Conservation (phyloP, 2,113 vertebrate species). For the Cygnus atratus region DNA sequence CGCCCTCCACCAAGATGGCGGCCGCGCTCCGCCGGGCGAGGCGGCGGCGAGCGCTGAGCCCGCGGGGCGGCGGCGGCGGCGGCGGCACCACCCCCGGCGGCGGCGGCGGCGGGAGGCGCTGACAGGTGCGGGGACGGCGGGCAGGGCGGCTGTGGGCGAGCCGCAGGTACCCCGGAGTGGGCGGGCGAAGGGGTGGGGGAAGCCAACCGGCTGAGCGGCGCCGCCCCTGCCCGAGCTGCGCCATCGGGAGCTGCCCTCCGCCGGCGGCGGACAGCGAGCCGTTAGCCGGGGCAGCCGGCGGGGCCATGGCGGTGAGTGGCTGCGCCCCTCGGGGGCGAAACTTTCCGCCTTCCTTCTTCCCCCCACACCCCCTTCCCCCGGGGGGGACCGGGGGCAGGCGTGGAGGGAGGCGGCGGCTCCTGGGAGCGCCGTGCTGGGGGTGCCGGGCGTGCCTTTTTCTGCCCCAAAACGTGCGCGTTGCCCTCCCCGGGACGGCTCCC, state of each 20-base stretch:
- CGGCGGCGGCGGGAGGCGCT: neutral
- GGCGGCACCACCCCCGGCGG: neutral
- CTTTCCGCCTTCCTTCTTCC: neutral
- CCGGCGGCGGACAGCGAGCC: slow-evolving; percentile 19
- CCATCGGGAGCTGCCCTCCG: neutral
- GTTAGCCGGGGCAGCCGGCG: slow-evolving; percentile 27
- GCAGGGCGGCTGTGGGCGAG: neutral
- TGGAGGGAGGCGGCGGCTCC: neutral
- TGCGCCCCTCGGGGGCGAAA: neutral
- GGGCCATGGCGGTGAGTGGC: slow-evolving; percentile 56
- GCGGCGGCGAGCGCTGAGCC: neutral
- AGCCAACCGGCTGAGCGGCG: neutral
- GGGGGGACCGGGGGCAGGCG: no score
- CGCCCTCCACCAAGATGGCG: slow-evolving; percentile 1
- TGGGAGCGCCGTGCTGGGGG: no score
- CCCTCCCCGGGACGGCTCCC: no score
- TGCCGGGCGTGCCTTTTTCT: no score
- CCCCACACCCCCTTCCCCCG: no score
- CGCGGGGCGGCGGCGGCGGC: neutral
- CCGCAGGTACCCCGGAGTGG: slow-evolving; percentile 8
- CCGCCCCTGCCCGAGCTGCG: slow-evolving; percentile 45
- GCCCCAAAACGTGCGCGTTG: no score
- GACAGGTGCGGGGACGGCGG: neutral
- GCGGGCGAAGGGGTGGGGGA: slow-evolving; percentile 6
- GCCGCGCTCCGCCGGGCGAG: neutral